phyloP scores from a whole-genome alignment of 2,888 invertebrate species.

The Drosophila quinaria region DNA sequence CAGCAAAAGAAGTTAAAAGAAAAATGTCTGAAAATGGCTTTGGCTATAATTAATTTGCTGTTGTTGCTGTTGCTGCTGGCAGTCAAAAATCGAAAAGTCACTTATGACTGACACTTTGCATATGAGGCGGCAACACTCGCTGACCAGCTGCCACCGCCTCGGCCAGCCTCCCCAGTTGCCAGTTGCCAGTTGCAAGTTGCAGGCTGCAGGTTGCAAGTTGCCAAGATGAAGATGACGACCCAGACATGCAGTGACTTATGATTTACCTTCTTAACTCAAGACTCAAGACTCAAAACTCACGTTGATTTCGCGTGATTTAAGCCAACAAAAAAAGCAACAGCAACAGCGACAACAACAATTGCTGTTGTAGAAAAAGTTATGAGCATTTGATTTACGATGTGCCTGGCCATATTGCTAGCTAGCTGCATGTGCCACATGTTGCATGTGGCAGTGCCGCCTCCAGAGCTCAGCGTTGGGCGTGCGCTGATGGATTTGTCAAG shows the following conservation, averaged over 20 bases:
- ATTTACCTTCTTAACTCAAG: slow-evolving; percentile 72
- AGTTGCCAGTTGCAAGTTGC: slow-evolving; percentile 6
- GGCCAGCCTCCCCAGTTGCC: slow-evolving; percentile 9
- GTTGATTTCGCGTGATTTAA: slow-evolving; percentile 68
- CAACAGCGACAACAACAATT: slow-evolving; percentile 21
- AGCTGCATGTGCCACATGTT: slow-evolving; percentile 29
- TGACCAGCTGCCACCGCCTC: slow-evolving; percentile 37
- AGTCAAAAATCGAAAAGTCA: slow-evolving; percentile 79
- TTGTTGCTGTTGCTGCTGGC: slow-evolving; percentile 55
- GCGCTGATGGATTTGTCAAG: slow-evolving; percentile 78
- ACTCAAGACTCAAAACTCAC: slow-evolving; percentile 36
- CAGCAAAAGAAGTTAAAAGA: slow-evolving; percentile 37
- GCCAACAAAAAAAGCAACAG: slow-evolving; percentile 50
- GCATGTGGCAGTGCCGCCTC: slow-evolving; percentile 18
- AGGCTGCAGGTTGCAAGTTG: background rate
- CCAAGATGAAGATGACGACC: slow-evolving; percentile 76
- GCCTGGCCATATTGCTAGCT: slow-evolving; percentile 41
- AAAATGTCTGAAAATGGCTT: slow-evolving; percentile 68
- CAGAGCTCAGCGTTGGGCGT: slow-evolving; percentile 45
- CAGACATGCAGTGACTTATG: slow-evolving; percentile 81
- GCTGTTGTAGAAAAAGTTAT: slow-evolving; percentile 68
- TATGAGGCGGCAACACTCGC: slow-evolving; percentile 64
- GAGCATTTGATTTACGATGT: slow-evolving; percentile 80
- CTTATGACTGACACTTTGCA: slow-evolving; percentile 82
- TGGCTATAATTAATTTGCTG: slow-evolving; percentile 73